Conservation (phyloP, 1,140 invertebrate species). For the Macrobrachium nipponense region DNA sequence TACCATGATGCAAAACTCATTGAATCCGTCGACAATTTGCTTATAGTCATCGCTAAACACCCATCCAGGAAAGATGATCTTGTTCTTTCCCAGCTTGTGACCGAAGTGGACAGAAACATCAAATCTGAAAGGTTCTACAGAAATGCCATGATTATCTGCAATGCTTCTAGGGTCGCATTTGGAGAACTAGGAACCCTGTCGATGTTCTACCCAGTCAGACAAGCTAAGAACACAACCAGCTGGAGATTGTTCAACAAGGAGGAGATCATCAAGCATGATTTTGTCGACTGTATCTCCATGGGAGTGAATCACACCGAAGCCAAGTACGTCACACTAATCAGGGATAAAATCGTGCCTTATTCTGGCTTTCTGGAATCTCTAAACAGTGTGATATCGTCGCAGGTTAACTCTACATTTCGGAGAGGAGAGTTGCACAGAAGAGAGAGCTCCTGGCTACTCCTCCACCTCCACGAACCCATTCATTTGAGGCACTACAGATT, state of each 20-base stretch:
- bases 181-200: conserved; percentile 19
- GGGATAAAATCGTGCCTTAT: conserved; percentile 39
- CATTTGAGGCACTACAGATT: conserved; percentile 39
- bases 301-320: background rate
- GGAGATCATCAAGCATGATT: conserved; percentile 44
- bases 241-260: conserved; percentile 46
- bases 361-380: conserved; percentile 29
- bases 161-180: conserved; percentile 16
- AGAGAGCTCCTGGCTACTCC: conserved; percentile 43
- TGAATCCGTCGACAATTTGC: conserved; percentile 24
- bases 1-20: conserved; percentile 15
- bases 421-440: conserved; percentile 32
- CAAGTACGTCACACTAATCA: conserved; percentile 20
- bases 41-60: conserved; percentile 39
- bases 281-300: conserved; percentile 34
- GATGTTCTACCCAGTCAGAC: conserved; percentile 29
- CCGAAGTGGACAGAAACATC: conserved; percentile 43
- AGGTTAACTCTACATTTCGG: background rate
- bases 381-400: conserved; percentile 1
- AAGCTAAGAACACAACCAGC: conserved; percentile 31
- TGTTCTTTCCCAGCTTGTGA: conserved; percentile 34
- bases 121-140: conserved; percentile 19
- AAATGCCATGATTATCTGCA: conserved; percentile 41
- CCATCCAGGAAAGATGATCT: conserved; percentile 25
- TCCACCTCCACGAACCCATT: conserved; percentile 54